Conservation (phyloP, 2,888 invertebrate genomes). For the Acronicta leporina region DNA sequence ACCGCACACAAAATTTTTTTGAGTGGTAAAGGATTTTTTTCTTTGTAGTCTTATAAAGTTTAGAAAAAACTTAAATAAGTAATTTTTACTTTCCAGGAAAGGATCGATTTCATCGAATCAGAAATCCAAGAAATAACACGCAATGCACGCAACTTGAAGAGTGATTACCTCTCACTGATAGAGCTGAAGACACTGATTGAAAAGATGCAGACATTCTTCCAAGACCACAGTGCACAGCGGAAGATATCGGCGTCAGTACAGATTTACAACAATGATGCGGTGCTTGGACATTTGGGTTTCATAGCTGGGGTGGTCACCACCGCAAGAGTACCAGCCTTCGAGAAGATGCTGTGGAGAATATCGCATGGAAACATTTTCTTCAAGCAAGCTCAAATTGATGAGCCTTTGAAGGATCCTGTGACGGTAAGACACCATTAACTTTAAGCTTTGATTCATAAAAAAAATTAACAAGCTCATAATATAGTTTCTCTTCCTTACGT, state of each 20-base stretch:
- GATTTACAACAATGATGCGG: slow-evolving; percentile 81
- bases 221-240: slow-evolving; percentile 90
- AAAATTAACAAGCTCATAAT: too few relatives aligned
- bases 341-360: slow-evolving; percentile 86
- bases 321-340: slow-evolving; percentile 79
- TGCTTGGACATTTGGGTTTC: slow-evolving; percentile 81
- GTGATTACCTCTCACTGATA: slow-evolving; percentile 80
- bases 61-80: too few relatives aligned
- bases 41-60: too few relatives aligned
- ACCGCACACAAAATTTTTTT: too few relatives aligned
- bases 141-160: slow-evolving; percentile 83
- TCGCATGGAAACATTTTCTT: slow-evolving; percentile 87
- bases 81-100: slow-evolving; percentile 72
- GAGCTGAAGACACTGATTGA: slow-evolving; percentile 82
- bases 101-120: slow-evolving; percentile 87
- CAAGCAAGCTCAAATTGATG: slow-evolving; percentile 83
- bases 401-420: slow-evolving; percentile 80
- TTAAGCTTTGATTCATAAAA: too few relatives aligned
- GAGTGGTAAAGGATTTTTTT: too few relatives aligned
- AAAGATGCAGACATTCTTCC: slow-evolving; percentile 84
- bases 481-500: too few relatives aligned
- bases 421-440: slow-evolving; percentile 74
- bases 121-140: slow-evolving; percentile 85
- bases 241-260: slow-evolving; percentile 84
- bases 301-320: slow-evolving; percentile 85